Evolutionary conservation across 1,140 invertebrate genomes (phyloP), one percentile per base, ranked within the genome.

Genomic region (Dreissena polymorpha): DNA sequence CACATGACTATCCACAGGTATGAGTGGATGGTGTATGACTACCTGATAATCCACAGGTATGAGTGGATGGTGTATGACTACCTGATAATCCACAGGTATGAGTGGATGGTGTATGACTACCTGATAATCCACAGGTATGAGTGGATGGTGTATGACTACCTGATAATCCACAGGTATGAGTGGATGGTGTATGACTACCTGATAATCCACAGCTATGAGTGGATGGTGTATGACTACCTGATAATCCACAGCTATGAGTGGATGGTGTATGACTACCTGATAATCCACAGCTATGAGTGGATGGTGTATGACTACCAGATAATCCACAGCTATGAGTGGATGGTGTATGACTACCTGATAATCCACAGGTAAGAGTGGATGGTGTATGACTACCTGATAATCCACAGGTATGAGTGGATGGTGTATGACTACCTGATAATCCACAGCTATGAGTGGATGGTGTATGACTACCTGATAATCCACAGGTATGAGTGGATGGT

Each of bases 231-330:
- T n/a, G n/a, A n/a, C n/a, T 79, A 91, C 91, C 89, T 92, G 94
- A 93, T 99, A 99, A 93, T 99, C 99, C 0, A 99, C 98, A 8
- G 99, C 99, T 90, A 99, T 99, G 7, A 99, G 93, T 3, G 99
- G 99, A 94, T 99, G 99, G 93, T 99, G 98, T 0, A n/a, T n/a
- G n/a, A n/a, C n/a, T 79, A 91, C 91, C 89, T 92, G 94, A 93
- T 99, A 99, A 93, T 99, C 99, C 0, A 99, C 98, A 8, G 99
- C 99, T 90, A 99, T 99, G 7, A 99, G 93, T 3, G 99, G 99
- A 94, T 99, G 99, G 93, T 99, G 98, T 0, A n/a, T n/a, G n/a
- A n/a, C n/a, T 79, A 91, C 91, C 89, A 92, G 94, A 93, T 99
- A 99, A 93, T 99, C 99, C 0, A 99, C 98, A 8, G 99, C 99